phyloP scores from a whole-genome alignment of 2,888 invertebrate species.

The Alloscopus bannaensis region DNA sequence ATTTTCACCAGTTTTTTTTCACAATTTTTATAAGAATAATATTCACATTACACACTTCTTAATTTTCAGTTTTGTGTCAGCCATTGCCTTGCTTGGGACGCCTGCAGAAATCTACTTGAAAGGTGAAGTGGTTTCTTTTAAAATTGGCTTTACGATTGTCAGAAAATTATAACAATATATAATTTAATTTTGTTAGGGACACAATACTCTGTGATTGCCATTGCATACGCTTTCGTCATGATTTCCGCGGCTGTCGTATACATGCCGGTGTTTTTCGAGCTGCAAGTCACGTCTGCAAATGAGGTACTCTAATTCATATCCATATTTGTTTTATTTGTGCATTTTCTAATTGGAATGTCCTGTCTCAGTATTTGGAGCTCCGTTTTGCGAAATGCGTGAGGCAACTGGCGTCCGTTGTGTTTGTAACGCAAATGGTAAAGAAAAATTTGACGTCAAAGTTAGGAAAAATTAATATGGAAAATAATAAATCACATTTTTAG shows the following conservation, averaged over 20 bases:
- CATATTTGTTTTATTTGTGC: too few species aligned
- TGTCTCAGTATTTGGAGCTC: conserved; percentile 64
- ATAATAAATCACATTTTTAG: too few species aligned
- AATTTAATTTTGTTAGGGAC: conserved; percentile 81
- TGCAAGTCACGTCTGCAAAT: conserved; percentile 56
- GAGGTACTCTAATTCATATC: conserved; percentile 47
- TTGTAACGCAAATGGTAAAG: conserved; percentile 71
- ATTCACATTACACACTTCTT: too few species aligned
- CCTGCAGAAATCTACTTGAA: conserved; percentile 79
- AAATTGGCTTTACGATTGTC: too few species aligned
- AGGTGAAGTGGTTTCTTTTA: conserved; percentile 37
- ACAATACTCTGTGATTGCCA: conserved; percentile 82
- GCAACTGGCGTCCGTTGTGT: conserved; percentile 68
- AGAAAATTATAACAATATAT: neutral
- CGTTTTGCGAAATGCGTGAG: conserved; percentile 67
- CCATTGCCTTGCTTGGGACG: conserved; percentile 92
- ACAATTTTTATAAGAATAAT: too few species aligned
- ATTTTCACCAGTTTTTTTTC: neutral
- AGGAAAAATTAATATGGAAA: too few species aligned
- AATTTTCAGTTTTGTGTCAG: conserved; percentile 87
- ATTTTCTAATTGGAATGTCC: neutral
- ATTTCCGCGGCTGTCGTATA: conserved; percentile 50
- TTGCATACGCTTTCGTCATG: conserved; percentile 50
- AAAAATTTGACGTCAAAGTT: too few species aligned
- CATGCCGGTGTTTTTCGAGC: conserved; percentile 60